phyloP scores from a whole-genome alignment of 2,113 vertebrate species.

The Mirounga angustirostris region DNA sequence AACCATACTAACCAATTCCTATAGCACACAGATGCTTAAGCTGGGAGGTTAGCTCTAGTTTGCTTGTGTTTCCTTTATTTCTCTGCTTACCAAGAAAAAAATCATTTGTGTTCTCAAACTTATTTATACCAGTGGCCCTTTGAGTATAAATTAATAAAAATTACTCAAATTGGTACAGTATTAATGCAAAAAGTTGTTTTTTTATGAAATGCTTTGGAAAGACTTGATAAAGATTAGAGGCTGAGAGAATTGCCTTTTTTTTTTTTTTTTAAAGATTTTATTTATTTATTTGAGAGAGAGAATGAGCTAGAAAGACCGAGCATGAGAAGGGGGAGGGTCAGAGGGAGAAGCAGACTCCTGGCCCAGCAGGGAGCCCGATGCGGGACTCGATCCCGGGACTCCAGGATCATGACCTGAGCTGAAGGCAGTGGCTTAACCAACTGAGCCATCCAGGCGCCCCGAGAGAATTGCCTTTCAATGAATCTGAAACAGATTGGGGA shows the following conservation, averaged over 20 bases:
- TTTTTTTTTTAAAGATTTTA: no score
- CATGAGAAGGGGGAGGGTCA: no score
- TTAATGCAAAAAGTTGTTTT: neutral
- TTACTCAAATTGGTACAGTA: neutral
- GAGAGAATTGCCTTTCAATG: neutral
- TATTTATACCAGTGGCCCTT: constrained; percentile 1
- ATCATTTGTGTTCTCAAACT: neutral
- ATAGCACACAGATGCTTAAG: neutral
- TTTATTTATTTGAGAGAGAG: no score
- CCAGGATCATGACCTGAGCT: no score
- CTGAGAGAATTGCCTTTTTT: neutral
- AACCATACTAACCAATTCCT: neutral
- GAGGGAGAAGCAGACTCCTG: no score
- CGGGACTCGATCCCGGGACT: no score
- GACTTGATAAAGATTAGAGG: neutral
- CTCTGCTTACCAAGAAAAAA: constrained; percentile 20
- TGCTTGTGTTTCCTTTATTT: constrained; percentile 23
- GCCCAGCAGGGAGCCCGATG: no score
- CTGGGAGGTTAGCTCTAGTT: neutral
- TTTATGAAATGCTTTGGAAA: constrained; percentile 51
- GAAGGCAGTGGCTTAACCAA: no score
- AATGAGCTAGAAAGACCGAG: no score
- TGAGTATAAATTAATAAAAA: constrained; percentile 48
- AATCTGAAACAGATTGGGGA: neutral
- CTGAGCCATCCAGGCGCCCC: no score